Percentiles rank a stretch among this genome's conserved stretches.
Conservation (phyloP, 2,797 vertebrate species). For the Sebastes goodei region DNA sequence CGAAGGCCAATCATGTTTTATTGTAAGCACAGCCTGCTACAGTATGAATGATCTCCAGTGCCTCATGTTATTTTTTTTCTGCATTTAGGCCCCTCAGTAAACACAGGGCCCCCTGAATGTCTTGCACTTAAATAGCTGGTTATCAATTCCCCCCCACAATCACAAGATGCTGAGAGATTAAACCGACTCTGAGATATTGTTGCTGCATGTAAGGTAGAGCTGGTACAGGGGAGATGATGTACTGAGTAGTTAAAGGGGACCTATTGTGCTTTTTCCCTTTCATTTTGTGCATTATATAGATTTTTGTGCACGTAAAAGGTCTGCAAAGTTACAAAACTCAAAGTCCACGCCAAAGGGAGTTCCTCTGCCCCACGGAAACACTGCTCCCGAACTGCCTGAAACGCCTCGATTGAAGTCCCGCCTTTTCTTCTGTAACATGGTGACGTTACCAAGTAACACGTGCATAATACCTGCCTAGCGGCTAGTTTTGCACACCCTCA, state of each 20-base stretch:
- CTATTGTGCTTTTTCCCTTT: no score
- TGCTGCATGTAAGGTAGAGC: conserved; percentile 26
- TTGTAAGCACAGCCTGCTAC: conserved; percentile 51
- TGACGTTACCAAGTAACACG: no score
- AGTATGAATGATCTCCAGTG: conserved; percentile 68
- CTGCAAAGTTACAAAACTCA: no score
- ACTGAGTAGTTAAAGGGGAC: not conserved
- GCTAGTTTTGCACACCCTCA: no score
- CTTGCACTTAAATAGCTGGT: conserved; percentile 50
- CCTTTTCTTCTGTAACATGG: no score
- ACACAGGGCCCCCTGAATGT: conserved; percentile 36
- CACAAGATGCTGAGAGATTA: conserved; percentile 10
- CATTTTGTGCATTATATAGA: no score
- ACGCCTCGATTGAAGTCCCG: fast-evolving
- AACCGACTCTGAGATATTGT: conserved; percentile 12
- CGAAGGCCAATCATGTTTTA: conserved; percentile 37
- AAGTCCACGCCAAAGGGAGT: no score
- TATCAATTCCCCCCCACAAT: conserved; percentile 13
- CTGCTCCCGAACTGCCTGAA: no score
- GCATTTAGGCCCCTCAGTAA: conserved; percentile 35
- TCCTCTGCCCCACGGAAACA: no score
- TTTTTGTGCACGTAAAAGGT: no score
- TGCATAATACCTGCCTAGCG: no score
- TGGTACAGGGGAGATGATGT: not conserved
- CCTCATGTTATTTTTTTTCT: conserved; percentile 55